A percentile compares a stretch with the other conserved stretches of the same genome.
Evolutionary conservation across 1,140 invertebrate genomes (phyloP).

Genomic region (Idris sp.): DNA sequence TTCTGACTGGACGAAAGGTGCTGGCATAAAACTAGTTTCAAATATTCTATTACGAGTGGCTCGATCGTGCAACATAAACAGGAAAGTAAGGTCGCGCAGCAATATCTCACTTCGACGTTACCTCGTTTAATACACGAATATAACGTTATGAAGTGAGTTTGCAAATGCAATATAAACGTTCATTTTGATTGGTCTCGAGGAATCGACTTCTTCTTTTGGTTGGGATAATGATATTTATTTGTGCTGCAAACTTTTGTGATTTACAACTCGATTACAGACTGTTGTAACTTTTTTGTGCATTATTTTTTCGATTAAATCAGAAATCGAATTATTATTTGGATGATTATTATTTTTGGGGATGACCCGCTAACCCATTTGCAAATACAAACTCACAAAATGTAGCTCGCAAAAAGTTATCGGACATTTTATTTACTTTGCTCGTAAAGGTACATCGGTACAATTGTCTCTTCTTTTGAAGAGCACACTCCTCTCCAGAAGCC

Average conservation of each 20-base stretch:
- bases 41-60: slow-evolving; percentile 37
- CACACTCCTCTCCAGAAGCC: slow-evolving; percentile 23
- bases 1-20: neutral
- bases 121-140: slow-evolving; percentile 34
- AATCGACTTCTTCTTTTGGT: slow-evolving; percentile 8
- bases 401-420: slow-evolving; percentile 30
- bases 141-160: slow-evolving; percentile 11
- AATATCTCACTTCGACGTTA: slow-evolving; percentile 7
- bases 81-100: neutral
- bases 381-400: slow-evolving; percentile 40
- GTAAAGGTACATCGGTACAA: slow-evolving; percentile 43
- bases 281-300: neutral
- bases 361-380: slow-evolving; percentile 17
- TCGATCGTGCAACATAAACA: slow-evolving; percentile 30
- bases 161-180: slow-evolving; percentile 20
- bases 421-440: slow-evolving; percentile 37
- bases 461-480: slow-evolving; percentile 45
- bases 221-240: slow-evolving; percentile 1
- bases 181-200: slow-evolving; percentile 15
- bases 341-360: too few relatives aligned
- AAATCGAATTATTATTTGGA: too few relatives aligned
- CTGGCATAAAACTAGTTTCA: slow-evolving; percentile 26
- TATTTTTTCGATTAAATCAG: too few relatives aligned
- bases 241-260: slow-evolving; percentile 22
- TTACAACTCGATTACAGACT: slow-evolving; percentile 1